phyloP scores from a whole-genome alignment of 1,140 invertebrate genomes.

The Pseudobourletiella spinata region DNA sequence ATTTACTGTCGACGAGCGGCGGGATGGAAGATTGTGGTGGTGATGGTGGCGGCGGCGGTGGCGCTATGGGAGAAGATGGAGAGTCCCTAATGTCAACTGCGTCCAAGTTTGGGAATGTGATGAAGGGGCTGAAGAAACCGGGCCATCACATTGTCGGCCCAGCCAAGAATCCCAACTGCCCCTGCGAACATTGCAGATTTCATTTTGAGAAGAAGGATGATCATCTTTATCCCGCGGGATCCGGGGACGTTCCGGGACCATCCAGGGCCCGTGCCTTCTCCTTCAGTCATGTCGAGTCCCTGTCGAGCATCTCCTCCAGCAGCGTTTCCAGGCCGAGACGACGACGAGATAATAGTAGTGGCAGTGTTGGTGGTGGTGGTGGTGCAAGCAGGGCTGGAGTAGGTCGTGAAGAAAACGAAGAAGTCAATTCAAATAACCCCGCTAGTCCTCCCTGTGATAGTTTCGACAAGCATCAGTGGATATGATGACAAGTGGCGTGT shows the following conservation, averaged over 20 bases:
- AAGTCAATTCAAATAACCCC: neutral
- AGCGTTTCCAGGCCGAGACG: no score
- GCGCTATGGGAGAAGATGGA: neutral
- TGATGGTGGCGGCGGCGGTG: neutral
- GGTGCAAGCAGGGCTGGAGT: neutral
- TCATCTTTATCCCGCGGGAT: neutral
- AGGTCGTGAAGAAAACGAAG: neutral
- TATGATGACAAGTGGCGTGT: neutral
- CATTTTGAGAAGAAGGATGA: slow-evolving; percentile 45
- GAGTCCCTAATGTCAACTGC: slow-evolving; percentile 21
- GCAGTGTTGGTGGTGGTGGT: no score
- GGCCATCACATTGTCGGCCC: slow-evolving; percentile 62
- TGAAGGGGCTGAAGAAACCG: slow-evolving; percentile 52
- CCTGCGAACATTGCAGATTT: slow-evolving; percentile 57
- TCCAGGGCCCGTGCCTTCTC: slow-evolving; percentile 17
- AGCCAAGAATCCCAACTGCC: slow-evolving; percentile 62
- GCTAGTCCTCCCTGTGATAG: neutral
- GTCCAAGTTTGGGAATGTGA: slow-evolving; percentile 52
- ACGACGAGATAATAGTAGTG: no score
- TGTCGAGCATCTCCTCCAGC: neutral
- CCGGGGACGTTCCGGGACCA: neutral
- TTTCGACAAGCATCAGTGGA: neutral
- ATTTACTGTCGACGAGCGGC: slow-evolving; percentile 11
- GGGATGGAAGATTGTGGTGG: neutral
- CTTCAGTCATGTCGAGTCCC: slow-evolving; percentile 15